Evolutionary conservation across 2,888 invertebrate genomes (phyloP).

Genomic region (Myopa testacea): DNA sequence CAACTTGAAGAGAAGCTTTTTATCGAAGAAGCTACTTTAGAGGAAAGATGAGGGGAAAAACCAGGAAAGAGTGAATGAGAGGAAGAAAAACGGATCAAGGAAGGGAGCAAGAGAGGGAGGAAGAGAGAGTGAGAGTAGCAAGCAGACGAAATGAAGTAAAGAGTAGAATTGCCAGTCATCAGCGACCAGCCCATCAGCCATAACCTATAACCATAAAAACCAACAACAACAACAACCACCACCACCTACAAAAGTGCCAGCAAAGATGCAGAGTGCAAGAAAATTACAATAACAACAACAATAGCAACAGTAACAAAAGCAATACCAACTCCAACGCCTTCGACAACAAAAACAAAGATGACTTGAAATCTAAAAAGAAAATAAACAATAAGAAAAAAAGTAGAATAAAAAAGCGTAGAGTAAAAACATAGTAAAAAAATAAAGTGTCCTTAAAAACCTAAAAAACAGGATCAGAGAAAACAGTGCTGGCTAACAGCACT

Average conservation of each 20-base stretch:
- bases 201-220: slow-evolving; percentile 16
- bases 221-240: not conserved
- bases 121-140: not conserved
- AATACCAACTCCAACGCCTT: too few relatives aligned
- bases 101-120: not conserved
- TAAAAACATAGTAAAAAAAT: not conserved
- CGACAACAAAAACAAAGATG: not conserved
- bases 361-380: not conserved
- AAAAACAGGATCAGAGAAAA: not conserved
- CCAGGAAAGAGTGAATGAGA: not conserved
- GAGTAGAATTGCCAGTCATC: not conserved
- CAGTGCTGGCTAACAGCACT: not conserved
- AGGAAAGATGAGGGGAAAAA: not conserved
- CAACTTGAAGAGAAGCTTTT: slow-evolving; percentile 6
- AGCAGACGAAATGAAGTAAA: not conserved
- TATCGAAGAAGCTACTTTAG: not conserved
- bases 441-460: not conserved
- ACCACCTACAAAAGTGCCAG: not conserved
- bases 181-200: slow-evolving; percentile 5
- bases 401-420: not conserved
- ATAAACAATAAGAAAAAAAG: not conserved
- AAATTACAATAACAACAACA: not conserved
- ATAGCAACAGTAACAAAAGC: not conserved
- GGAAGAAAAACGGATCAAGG: not conserved
- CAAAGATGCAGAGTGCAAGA: not conserved